Evolutionary conservation across 1,140 invertebrate genomes (phyloP).

Genomic region (Coelopa frigida): DNA sequence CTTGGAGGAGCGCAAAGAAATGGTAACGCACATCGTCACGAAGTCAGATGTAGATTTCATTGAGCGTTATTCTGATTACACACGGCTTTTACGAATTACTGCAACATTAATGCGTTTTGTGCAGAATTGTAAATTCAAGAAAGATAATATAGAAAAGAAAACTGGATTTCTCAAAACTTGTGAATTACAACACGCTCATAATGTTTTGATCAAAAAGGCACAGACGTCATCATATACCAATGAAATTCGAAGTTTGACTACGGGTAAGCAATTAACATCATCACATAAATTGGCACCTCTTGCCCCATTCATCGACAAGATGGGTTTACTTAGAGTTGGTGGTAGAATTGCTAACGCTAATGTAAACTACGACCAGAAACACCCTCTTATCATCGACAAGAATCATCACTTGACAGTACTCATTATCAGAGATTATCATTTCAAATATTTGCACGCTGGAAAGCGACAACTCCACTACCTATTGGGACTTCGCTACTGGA

Average conservation of each 20-base stretch:
- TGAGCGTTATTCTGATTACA: constrained; percentile 3
- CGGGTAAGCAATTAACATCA: not conserved
- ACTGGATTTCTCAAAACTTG: not conserved
- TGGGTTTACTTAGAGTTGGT: constrained; percentile 10
- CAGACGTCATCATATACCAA: not conserved
- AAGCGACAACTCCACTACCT: constrained; percentile 10
- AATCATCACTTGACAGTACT: constrained; percentile 2
- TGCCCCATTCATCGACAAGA: constrained; percentile 5
- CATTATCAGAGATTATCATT: constrained; percentile 2
- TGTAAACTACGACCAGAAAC: constrained; percentile 6
- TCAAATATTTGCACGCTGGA: constrained; percentile 8
- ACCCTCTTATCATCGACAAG: constrained; percentile 5
- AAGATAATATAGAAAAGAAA: not conserved
- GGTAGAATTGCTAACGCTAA: constrained; percentile 9
- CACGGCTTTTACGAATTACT: not conserved
- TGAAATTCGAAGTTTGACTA: constrained; percentile 2
- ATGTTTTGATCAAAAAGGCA: constrained; percentile 2
- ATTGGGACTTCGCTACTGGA: constrained; percentile 7
- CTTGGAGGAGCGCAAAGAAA: not conserved
- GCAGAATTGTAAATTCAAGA: not conserved
- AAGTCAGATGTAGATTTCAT: not conserved
- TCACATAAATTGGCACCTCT: not conserved
- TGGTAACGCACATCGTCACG: not conserved
- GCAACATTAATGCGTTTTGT: constrained; percentile 1
- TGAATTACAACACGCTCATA: not conserved